Evolutionary conservation across 1,140 invertebrate species (phyloP), one percentile per base, ranked within the genome.

Genomic region (Diorhabda elongata): DNA sequence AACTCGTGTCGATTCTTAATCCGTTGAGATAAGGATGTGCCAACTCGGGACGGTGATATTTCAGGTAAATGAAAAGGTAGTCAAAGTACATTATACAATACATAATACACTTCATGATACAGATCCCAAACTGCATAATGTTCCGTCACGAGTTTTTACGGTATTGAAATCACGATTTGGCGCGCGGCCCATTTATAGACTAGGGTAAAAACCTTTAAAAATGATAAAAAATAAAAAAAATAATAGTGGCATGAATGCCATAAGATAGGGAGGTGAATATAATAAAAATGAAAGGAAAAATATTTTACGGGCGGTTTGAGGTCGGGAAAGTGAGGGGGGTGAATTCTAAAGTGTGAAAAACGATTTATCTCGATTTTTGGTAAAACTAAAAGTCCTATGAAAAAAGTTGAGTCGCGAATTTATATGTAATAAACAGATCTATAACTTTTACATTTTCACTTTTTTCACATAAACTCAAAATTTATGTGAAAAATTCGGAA

Each of bases 341-440:
- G 61, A 63, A 42, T 63, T 63, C 43, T 63, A 42, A 6, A 63
- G 61, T 11, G 61, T 63, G 43, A 63, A 63, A 63, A n/a, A 63
- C 2, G n/a, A 2, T 63, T 63, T 44, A 63, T 52, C 47, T 3
- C 6, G 47, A 52, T 52, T 52, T 52, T n/a, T 4, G 4, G 3
- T n/a, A 4, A 52, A 2, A 52, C 47, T 52, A 52, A 2, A 4
- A 52, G 47, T 52, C 4, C 47, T 4, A n/a, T 52, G 47, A 52
- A 52, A 52, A 52, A 3, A 52, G 2, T 52, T 52, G n/a, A 3
- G n/a, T 3, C 2, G 4, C 47, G n/a, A 52, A 52, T 3, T 52
- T 52, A n/a, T 52, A 52, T 6, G 47, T 52, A 8, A 52, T 52
- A 52, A 52, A 52, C 6, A 52, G 47, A 52, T 52, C 47, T 52